These are phyloP conservation scores for Cerastis rubricosa DNA, from an alignment of 2,888 invertebrate genomes.

Conservation along the genomic window DNA sequence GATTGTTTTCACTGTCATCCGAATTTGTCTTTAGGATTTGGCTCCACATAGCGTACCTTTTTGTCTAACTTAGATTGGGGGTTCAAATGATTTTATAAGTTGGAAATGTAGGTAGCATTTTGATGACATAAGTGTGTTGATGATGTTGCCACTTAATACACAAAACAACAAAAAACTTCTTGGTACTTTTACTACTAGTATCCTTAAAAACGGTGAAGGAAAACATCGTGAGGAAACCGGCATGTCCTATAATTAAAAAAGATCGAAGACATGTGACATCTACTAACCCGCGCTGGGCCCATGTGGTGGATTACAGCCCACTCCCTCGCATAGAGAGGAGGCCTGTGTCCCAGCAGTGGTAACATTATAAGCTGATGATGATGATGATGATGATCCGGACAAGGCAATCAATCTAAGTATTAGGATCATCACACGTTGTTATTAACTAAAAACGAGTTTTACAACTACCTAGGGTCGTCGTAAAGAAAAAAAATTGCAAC, in stretches of 20 bases:
- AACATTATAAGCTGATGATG: too few relatives aligned
- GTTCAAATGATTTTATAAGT: too few relatives aligned
- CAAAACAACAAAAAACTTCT: background rate
- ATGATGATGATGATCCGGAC: too few relatives aligned
- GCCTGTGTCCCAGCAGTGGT: too few relatives aligned
- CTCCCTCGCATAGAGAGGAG: too few relatives aligned
- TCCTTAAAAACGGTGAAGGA: too few relatives aligned
- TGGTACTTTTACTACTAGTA: background rate
- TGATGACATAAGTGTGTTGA: background rate
- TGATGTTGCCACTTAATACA: background rate
- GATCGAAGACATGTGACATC: too few relatives aligned
- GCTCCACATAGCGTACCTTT: background rate
- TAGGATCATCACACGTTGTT: background rate
- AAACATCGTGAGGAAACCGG: too few relatives aligned
- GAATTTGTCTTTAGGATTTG: background rate
- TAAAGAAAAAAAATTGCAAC: background rate
- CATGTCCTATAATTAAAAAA: too few relatives aligned
- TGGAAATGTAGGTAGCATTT: background rate
- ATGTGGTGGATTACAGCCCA: too few relatives aligned
- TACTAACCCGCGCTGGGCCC: too few relatives aligned
- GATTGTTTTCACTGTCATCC: constrained; percentile 36
- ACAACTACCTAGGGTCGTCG: background rate
- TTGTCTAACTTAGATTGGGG: background rate
- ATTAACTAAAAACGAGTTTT: background rate
- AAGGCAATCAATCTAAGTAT: background rate